Conservation (phyloP, 2,797 vertebrate genomes). For the Pseudopleuronectes americanus region DNA sequence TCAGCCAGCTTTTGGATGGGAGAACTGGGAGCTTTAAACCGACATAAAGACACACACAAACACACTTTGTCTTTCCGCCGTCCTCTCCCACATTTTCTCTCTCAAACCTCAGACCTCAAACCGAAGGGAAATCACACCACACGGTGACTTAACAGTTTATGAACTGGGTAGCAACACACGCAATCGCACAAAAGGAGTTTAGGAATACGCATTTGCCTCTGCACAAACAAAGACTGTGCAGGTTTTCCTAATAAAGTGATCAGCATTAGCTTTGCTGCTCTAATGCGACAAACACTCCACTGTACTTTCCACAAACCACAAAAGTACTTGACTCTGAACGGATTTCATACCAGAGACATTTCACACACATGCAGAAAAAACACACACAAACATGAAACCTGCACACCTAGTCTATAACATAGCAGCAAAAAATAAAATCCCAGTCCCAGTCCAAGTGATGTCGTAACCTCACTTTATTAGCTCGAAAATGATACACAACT, state of each 20-base stretch:
- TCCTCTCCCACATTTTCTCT: constrained; percentile 28
- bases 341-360: constrained; percentile 18
- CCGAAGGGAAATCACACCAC: constrained; percentile 53
- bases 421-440: constrained; percentile 9
- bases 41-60: constrained; percentile 35
- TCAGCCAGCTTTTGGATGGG: constrained; percentile 43
- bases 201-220: background rate
- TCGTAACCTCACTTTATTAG: constrained; percentile 11
- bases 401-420: background rate
- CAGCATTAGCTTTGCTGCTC: constrained; percentile 42
- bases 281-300: constrained; percentile 57
- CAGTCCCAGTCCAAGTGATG: background rate
- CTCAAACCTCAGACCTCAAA: constrained; percentile 53
- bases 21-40: constrained; percentile 61
- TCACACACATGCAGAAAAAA: background rate
- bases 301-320: constrained; percentile 47
- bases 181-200: constrained; percentile 6
- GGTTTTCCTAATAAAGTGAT: constrained; percentile 69
- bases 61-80: constrained; percentile 33
- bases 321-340: constrained; percentile 39
- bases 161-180: constrained; percentile 25
- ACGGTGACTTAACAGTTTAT: constrained; percentile 45
- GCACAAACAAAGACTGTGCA: constrained; percentile 51
- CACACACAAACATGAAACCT: constrained; percentile 10
- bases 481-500: constrained; percentile 26